phyloP scores from a whole-genome alignment of 2,113 vertebrate genomes.

The Nerophis ophidion region DNA sequence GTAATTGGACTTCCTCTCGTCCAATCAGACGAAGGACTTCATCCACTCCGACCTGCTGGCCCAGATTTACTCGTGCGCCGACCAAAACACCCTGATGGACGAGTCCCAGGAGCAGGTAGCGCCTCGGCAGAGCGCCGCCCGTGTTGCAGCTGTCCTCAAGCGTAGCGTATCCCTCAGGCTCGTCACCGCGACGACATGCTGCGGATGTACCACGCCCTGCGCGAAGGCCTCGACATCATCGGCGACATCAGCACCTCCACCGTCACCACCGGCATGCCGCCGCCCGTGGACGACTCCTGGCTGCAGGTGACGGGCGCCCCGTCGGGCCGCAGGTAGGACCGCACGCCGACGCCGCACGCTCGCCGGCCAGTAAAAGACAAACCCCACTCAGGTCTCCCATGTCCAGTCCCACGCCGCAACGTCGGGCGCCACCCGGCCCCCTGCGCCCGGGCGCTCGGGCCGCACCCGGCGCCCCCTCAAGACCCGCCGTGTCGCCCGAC shows the following conservation, averaged over 20 bases:
- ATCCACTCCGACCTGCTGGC: conserved; percentile 94
- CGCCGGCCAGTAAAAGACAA: too few relatives aligned
- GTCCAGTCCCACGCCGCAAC: conserved; percentile 91
- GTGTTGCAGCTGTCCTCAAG: not conserved
- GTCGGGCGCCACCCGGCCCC: conserved; percentile 88
- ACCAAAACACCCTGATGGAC: conserved; percentile 96
- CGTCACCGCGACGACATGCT: conserved; percentile 94
- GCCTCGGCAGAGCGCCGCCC: too few relatives aligned
- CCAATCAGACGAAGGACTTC: conserved; percentile 89
- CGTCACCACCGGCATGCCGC: conserved; percentile 86
- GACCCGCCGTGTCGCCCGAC: conserved; percentile 86
- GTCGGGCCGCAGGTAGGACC: conserved; percentile 83
- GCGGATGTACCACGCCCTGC: conserved; percentile 92
- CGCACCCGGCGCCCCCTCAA: conserved; percentile 83
- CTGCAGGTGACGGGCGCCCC: conserved; percentile 88
- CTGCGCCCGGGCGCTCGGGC: conserved; percentile 86
- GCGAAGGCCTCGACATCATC: conserved; percentile 91
- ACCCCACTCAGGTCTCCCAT: conserved; percentile 81
- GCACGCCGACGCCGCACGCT: not conserved
- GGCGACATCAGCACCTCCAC: conserved; percentile 97
- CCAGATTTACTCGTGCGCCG: conserved; percentile 91
- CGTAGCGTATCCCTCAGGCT: conserved; percentile 46
- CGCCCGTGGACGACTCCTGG: conserved; percentile 98
- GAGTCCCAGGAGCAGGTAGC: conserved; percentile 83
- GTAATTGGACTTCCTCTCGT: not conserved